Base-by-base conservation (phyloP, 2,797 vertebrate genomes). In the Hyperoplus lanceolatus region DNA sequence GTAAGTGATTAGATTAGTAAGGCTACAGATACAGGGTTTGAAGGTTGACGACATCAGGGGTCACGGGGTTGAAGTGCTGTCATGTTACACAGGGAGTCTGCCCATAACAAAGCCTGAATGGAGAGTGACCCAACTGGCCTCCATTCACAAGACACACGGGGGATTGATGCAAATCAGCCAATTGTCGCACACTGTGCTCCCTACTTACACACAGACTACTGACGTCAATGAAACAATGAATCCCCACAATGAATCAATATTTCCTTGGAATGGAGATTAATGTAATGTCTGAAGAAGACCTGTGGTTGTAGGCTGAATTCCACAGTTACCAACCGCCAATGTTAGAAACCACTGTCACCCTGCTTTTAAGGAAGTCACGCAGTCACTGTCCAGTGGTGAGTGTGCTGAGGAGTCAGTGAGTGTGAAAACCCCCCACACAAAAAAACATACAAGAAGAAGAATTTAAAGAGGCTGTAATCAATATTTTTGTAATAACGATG, bases 31-130 rank as follows among this genome's bases (percentile, higher is more conserved):
- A 29, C 29, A 39, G n/a, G 29, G 3, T 50, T 60, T 36, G 39
- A 15, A 48, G 29, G 8, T 13, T 49, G 70, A 73, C 67, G 70
- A 51, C 7, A 1, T 69, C 60, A 70, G 6, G 10, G 81, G 74
- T 82, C 77, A 55, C 14, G 14, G 45, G 80, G 77, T 81, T 60
- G 67, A 75, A 66, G 45, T 29, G 54, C 15, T 8, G 46, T 83
- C 77, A 56, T 61, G 1, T 77, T 75, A 53, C 67, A 29, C 57
- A 48, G 29, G 5, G 21, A 56, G 8, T 60, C n/a, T 11, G 56
- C 4, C 6, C 39, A 21, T 73, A 70, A 85, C 80, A 84, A 81
- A 81, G 54, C 57, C 81, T 89, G 61, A 80, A 72, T 51, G 61
- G 61, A 70, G 57, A 16, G 49, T 5, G 51, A 73, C 72, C 85